Conservation (phyloP, 2,888 invertebrate genomes). For the Azorinus chamasolen region DNA sequence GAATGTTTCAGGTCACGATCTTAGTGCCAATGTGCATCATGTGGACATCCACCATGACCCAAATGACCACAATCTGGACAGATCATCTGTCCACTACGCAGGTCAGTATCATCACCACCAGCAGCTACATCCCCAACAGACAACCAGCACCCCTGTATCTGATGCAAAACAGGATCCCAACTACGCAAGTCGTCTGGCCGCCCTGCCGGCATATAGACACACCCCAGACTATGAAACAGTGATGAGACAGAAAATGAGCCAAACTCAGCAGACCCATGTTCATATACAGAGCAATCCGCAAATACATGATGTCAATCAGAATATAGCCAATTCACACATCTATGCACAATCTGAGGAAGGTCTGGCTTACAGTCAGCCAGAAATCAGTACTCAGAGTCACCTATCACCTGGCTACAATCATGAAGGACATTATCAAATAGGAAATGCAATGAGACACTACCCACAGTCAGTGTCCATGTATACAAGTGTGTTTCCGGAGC, state of each 20-base stretch:
- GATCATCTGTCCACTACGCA: conserved; percentile 26
- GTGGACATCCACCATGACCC: conserved; percentile 39
- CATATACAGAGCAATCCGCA: conserved; percentile 51
- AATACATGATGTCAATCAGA: conserved; percentile 67
- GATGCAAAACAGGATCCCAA: conserved; percentile 62
- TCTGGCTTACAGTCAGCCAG: conserved; percentile 68
- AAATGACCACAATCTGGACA: conserved; percentile 28
- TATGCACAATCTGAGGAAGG: conserved; percentile 71
- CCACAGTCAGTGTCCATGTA: conserved; percentile 73
- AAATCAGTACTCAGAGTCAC: conserved; percentile 57
- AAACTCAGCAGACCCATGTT: conserved; percentile 51
- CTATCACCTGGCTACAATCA: conserved; percentile 50
- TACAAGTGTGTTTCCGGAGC: conserved; percentile 74
- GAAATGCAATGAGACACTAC: conserved; percentile 73
- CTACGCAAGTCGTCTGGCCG: conserved; percentile 71
- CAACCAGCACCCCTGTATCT: conserved; percentile 6
- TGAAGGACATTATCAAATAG: conserved; percentile 76
- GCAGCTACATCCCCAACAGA: conserved; percentile 45
- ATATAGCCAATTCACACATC: conserved; percentile 70
- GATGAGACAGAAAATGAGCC: conserved; percentile 89
- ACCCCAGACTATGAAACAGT: conserved; percentile 98
- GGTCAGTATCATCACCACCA: conserved; percentile 39
- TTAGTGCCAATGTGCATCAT: conserved; percentile 37
- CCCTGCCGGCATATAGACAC: conserved; percentile 89
- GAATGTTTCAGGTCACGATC: conserved; percentile 63